Base-by-base conservation (phyloP, 2,888 invertebrate species). In the Amphipoea oculea region DNA sequence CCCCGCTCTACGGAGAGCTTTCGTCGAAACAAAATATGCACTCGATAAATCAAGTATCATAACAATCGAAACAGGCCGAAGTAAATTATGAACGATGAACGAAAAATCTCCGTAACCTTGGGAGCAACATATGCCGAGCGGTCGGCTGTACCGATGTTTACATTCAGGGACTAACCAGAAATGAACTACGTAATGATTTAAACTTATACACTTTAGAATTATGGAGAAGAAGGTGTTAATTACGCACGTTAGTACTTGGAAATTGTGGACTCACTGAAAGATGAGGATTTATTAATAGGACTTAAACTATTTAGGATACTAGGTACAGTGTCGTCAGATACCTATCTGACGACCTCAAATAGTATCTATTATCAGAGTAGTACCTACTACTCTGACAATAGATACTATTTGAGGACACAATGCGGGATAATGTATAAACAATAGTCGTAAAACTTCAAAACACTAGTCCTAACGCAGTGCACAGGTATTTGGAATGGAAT, bases 21-120 rank as follows among this genome's bases (percentile, higher is more conserved):
- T 92, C 92, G 90, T 89, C 90, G 92, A 90, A 92, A 91, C 93
- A 93, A 92, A 94, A 93, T 93, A 93, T 92, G 91, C 92, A 93
- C 90, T 91, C 92, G 85, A 95, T 95, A 95, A 95, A 95, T 95
- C 95, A 95, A 91, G 89, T 92, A 94, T 93, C 93, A 93, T 94
- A 95, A 95, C 94, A 95, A 93, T 94, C 86, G 89, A 87, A 88
- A 86, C 87, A 86, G 86, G 88, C 81, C 40, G 87, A 89, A 92
- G 92, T 93, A 92, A 93, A 93, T 92, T 91, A 90, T 90, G 79
- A 84, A 87, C 86, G 89, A 90, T 48, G 65, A 83, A 83, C 65
- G 48, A 93, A 93, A 94, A 81, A 92, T 83, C 85, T 87, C 82
- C 88, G 82, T 81, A 92, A 90, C 93, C 93, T 93, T 93, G 90